Conservation (phyloP, 2,888 invertebrate genomes). For the Sphaerophoria rueppellii region DNA sequence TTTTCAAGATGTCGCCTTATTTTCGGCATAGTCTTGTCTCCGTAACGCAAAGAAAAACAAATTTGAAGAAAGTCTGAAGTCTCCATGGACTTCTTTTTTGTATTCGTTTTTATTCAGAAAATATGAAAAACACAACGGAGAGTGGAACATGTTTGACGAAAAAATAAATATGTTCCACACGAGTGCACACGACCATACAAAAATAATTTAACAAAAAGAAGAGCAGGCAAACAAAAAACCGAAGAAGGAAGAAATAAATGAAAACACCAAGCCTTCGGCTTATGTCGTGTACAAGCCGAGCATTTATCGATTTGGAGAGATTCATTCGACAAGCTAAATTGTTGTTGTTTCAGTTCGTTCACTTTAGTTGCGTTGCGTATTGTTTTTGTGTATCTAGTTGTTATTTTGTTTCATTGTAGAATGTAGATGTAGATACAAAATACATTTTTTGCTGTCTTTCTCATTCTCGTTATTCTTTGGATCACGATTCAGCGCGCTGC, state of each 20-base stretch:
- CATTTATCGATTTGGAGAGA: constrained; percentile 66
- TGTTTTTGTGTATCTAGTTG: too few species aligned
- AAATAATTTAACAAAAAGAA: constrained; percentile 41
- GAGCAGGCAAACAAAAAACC: constrained; percentile 10
- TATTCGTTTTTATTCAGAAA: too few species aligned
- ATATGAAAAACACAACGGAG: too few species aligned
- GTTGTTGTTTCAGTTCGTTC: constrained; percentile 41
- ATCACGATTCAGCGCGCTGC: constrained; percentile 37
- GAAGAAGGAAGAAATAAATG: background rate
- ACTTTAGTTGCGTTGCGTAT: constrained; percentile 2
- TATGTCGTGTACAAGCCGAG: constrained; percentile 35
- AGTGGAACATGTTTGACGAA: background rate
- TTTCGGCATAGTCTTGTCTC: too few species aligned
- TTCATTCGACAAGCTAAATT: constrained; percentile 19
- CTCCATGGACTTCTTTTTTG: too few species aligned
- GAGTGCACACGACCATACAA: background rate
- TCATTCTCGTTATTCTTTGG: background rate
- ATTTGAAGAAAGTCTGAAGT: too few species aligned
- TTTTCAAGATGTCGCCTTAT: too few species aligned
- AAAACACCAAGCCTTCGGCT: constrained; percentile 7
- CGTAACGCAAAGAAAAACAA: too few species aligned
- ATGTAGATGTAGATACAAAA: too few species aligned
- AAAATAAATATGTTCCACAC: background rate
- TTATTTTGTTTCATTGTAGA: too few species aligned
- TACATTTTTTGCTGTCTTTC: constrained; percentile 21